These are phyloP conservation scores for Antheraea pernyi DNA, from an alignment of 1,140 invertebrate species.

Conservation along the genomic window DNA sequence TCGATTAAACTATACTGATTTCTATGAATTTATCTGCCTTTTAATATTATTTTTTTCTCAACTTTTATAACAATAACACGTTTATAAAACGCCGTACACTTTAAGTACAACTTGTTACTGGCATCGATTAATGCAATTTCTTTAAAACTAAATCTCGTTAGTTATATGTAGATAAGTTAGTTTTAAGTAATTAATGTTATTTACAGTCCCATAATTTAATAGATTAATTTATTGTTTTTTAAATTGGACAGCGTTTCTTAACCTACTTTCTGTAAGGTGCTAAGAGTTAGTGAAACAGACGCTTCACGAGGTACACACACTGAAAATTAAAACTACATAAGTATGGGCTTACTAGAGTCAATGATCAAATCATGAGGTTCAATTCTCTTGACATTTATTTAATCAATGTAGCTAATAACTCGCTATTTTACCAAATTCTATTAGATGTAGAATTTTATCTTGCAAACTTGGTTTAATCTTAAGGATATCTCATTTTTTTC, in stretches of 20 bases:
- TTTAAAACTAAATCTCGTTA: slow-evolving; percentile 61
- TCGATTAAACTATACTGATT: slow-evolving; percentile 11
- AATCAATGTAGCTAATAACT: not conserved
- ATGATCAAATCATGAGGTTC: too few relatives aligned
- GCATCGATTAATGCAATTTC: slow-evolving; percentile 47
- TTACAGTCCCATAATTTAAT: not conserved
- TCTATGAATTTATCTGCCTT: not conserved
- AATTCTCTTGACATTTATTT: not conserved
- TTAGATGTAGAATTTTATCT: not conserved
- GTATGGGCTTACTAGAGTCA: not conserved
- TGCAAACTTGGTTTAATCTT: not conserved
- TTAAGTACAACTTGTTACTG: slow-evolving; percentile 56
- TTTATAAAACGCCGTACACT: slow-evolving; percentile 32
- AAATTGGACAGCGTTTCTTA: slow-evolving; percentile 1
- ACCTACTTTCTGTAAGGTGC: not conserved
- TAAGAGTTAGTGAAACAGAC: not conserved
- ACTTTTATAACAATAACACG: not conserved
- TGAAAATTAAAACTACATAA: not conserved
- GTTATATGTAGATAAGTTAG: slow-evolving; percentile 39
- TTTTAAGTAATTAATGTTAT: slow-evolving; percentile 6
- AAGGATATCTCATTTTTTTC: not conserved
- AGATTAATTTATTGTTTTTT: not conserved
- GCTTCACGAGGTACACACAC: not conserved
- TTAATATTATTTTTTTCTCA: slow-evolving; percentile 6
- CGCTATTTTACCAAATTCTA: not conserved